phyloP scores from a whole-genome alignment of 35 echinoderm and acorn worm genomes.

The Strongylocentrotus purpuratus region DNA sequence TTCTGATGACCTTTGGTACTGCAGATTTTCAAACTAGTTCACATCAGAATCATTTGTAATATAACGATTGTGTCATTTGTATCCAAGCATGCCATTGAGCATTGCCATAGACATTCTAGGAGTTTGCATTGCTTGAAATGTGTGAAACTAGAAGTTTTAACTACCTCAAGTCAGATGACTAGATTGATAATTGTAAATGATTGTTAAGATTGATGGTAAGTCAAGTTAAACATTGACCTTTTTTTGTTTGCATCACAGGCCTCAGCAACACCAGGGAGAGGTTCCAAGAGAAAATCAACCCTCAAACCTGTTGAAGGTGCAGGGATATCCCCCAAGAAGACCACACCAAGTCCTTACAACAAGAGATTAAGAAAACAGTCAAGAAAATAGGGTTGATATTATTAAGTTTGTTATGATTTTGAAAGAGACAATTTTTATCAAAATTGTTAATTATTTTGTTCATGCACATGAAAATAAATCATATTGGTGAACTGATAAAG shows the following conservation, averaged over 20 bases:
- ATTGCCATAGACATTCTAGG: too few relatives aligned
- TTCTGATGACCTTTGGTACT: too few relatives aligned
- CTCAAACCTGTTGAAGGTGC: neutral
- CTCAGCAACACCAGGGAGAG: neutral
- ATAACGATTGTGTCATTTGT: too few relatives aligned
- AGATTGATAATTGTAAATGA: neutral
- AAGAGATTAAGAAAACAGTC: neutral
- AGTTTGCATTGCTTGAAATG: too few relatives aligned
- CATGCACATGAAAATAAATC: neutral
- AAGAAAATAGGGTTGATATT: neutral
- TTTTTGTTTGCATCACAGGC: neutral
- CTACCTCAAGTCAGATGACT: too few relatives aligned
- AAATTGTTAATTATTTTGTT: neutral
- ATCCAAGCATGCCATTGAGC: too few relatives aligned
- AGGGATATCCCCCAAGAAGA: neutral
- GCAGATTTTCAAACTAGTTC: too few relatives aligned
- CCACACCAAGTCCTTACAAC: conserved; percentile 27
- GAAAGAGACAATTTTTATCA: neutral
- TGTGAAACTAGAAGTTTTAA: too few relatives aligned
- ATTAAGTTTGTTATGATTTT: too few relatives aligned
- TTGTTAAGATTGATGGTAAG: too few relatives aligned
- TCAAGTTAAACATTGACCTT: too few relatives aligned
- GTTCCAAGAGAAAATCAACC: conserved; percentile 11
- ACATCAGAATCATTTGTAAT: too few relatives aligned
- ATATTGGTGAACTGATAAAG: neutral